phyloP scores from a whole-genome alignment of 2,113 vertebrate genomes.

The Clupea harengus region DNA sequence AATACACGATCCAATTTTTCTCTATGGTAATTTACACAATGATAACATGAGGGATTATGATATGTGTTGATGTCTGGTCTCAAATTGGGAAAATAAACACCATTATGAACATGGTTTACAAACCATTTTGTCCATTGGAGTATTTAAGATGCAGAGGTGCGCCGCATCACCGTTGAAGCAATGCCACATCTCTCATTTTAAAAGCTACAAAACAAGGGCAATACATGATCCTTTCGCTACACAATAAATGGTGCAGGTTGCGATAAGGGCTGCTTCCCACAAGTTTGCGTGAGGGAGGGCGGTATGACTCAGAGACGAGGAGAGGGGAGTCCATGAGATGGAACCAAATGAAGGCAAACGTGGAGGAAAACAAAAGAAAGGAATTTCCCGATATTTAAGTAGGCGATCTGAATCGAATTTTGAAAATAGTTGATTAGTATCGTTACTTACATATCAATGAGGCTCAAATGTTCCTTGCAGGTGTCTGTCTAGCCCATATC shows the following conservation, averaged over 20 bases:
- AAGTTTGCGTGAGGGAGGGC: constrained; percentile 9
- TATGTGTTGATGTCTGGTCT: not conserved
- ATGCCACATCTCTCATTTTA: not conserved
- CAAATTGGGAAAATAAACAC: not conserved
- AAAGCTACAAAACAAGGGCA: not conserved
- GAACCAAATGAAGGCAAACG: not conserved
- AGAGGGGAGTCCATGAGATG: constrained; percentile 7
- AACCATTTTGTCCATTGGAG: not conserved
- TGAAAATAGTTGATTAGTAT: not conserved
- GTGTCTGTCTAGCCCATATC: constrained; percentile 36
- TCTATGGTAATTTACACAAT: not conserved
- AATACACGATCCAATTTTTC: not conserved
- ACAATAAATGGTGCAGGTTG: constrained; percentile 1
- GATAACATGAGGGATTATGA: not conserved
- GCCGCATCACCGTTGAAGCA: not conserved
- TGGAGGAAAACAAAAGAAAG: not conserved
- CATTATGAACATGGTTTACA: not conserved
- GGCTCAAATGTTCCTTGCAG: constrained; percentile 34
- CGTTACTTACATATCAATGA: constrained; percentile 41
- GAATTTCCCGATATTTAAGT: not conserved
- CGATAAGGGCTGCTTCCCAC: not conserved
- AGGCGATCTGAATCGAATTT: not conserved
- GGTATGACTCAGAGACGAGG: constrained; percentile 26
- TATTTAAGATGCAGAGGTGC: not conserved
- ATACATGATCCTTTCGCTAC: not conserved